These are phyloP conservation scores for Malurus leucopterus DNA, from an alignment of 2,797 vertebrate genomes.

Conservation along the genomic window DNA sequence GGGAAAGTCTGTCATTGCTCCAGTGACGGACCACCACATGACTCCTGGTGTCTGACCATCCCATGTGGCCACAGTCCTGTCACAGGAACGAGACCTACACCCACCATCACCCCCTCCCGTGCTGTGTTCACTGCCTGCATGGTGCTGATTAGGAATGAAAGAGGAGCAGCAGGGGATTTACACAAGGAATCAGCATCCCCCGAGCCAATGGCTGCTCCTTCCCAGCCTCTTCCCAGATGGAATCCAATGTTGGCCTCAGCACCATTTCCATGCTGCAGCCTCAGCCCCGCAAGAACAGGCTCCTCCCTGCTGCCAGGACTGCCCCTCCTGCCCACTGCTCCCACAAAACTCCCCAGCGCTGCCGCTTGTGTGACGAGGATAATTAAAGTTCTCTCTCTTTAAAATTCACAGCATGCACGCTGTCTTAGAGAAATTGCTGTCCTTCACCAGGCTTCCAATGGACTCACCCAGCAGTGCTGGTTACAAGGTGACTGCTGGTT, in stretches of 20 bases:
- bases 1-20: not conserved
- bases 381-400: not conserved
- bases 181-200: not conserved
- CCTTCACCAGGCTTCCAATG: not conserved
- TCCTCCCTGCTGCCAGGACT: not conserved
- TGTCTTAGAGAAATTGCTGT: not conserved
- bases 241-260: not conserved
- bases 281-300: not conserved
- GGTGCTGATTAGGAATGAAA: not conserved
- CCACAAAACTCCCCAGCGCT: not conserved
- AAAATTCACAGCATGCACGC: not conserved
- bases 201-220: not conserved
- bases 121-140: rapidly evolving
- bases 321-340: not conserved
- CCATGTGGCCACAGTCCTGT: rapidly evolving
- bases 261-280: not conserved
- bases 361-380: not conserved
- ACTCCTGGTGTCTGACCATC: not conserved
- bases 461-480: not conserved
- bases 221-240: not conserved
- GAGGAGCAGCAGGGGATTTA: not conserved
- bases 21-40: no score
- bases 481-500: not conserved
- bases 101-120: not conserved
- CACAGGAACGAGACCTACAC: not conserved